Evolutionary conservation across 2,797 vertebrate species (phyloP).

Genomic region (Sebastes diploproa): DNA sequence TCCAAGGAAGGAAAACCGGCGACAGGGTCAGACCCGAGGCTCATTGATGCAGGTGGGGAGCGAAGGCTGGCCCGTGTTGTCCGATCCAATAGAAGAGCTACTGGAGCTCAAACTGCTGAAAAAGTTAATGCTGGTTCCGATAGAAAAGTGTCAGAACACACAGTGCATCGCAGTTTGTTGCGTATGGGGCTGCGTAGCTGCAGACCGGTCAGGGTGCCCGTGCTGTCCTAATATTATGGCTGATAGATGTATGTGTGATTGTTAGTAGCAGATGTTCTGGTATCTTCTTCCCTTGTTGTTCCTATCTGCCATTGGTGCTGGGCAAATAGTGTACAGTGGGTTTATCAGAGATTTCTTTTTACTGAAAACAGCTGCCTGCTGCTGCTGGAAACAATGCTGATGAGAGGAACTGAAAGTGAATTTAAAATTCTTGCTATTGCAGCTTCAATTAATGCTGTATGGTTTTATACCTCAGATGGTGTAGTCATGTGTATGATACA

Average conservation of each 20-base stretch:
- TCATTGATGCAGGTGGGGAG: too few species aligned
- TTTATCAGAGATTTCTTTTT: background rate
- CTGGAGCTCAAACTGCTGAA: too few species aligned
- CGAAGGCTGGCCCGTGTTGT: too few species aligned
- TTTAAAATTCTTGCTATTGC: background rate
- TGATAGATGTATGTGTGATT: background rate
- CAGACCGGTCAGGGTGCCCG: too few species aligned
- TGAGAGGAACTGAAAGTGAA: background rate
- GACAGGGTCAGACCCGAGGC: too few species aligned
- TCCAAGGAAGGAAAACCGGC: too few species aligned
- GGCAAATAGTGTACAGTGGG: background rate
- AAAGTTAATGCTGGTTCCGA: accelerated
- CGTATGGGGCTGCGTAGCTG: too few species aligned
- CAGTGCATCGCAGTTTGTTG: too few species aligned
- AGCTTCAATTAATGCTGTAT: background rate
- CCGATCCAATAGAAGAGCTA: too few species aligned
- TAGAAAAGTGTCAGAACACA: too few species aligned
- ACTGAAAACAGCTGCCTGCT: background rate
- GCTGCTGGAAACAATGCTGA: background rate
- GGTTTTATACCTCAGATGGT: background rate
- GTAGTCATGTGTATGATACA: background rate
- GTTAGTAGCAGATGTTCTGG: background rate
- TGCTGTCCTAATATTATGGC: too few species aligned
- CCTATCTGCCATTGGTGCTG: background rate
- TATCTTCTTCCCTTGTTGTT: background rate